Base-by-base conservation (phyloP, 1,140 invertebrate genomes). In the Drosophila varians region DNA sequence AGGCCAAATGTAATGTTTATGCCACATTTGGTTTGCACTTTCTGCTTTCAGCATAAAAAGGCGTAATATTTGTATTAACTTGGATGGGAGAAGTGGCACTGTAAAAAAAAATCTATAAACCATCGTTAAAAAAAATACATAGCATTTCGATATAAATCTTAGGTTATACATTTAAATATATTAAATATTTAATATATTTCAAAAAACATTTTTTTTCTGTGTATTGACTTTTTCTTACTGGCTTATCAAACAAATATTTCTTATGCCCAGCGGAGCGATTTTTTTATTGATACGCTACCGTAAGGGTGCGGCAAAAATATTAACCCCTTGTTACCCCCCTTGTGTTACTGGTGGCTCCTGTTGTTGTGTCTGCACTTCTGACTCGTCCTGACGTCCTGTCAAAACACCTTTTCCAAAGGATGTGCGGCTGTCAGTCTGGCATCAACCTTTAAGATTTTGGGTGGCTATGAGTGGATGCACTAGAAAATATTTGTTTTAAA, bases 241-340 rank as follows among this genome's bases (percentile, higher is more conserved):
- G 34, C 52, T 72, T 74, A 74, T 74, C 71, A 74, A 66, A 74
- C 60, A 65, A 68, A 74, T 60, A 71, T 71, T 74, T 74, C 45
- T 21, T 69, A 76, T 82, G 76, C 80, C 80, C 80, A 80, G 73
- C 72, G 73, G 80, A 80, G 73, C 82, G 53, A 84, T 84, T 46
- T 86, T 78, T 84, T 84, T 86, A 84, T 84, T 84, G 80, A 84
- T 77, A 84, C 57, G 61, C 61, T 34, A 72, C 49, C 45, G 74
- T 43, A 46, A 69, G 52, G 54, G 74, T 68, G 69, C 14, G 40
- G 21, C 31, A 21, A 31, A 40, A 57, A 55, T 65, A 60, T 72
- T 80, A 64, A 84, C 74, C 79, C 79, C 79, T 83, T 74, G 26
- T 57, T 40, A 48, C 45, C 45, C 43, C 34, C 36, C 14, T n/a